phyloP scores from a whole-genome alignment of 2,113 vertebrate species.

The Neodon shergylaensis region DNA sequence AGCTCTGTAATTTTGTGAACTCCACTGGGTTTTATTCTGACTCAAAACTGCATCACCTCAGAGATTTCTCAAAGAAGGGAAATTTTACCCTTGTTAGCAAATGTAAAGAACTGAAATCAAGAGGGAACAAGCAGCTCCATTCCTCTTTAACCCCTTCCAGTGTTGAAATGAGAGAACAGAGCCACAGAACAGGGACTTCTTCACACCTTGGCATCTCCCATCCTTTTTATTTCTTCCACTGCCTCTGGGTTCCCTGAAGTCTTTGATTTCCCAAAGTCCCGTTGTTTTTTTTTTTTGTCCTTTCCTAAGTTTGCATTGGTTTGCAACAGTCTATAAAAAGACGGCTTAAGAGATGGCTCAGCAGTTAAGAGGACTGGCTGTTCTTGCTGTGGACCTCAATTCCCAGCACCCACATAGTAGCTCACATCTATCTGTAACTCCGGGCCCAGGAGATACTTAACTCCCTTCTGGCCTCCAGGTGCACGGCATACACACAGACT shows the following conservation, averaged over 20 bases:
- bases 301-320: constrained; percentile 18
- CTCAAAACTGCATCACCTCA: constrained; percentile 36
- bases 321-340: background rate
- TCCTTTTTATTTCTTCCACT: no score
- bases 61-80: constrained; percentile 47
- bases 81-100: constrained; percentile 8
- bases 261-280: background rate
- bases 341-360: background rate
- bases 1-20: constrained; percentile 35
- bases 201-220: background rate
- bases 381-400: background rate
- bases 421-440: background rate
- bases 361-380: background rate
- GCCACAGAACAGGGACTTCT: background rate
- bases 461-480: background rate
- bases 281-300: no score
- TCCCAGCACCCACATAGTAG: background rate
- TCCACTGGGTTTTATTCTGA: constrained; percentile 13
- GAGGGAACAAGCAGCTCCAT: background rate
- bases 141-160: background rate
- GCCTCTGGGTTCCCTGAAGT: background rate
- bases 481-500: background rate
- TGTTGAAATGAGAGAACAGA: background rate
- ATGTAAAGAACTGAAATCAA: constrained; percentile 25
- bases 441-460: background rate